A percentile compares a stretch with the other conserved stretches of the same genome.
These are phyloP conservation scores for Salvator merianae DNA, from an alignment of 2,113 vertebrate species.

Conservation along the genomic window DNA sequence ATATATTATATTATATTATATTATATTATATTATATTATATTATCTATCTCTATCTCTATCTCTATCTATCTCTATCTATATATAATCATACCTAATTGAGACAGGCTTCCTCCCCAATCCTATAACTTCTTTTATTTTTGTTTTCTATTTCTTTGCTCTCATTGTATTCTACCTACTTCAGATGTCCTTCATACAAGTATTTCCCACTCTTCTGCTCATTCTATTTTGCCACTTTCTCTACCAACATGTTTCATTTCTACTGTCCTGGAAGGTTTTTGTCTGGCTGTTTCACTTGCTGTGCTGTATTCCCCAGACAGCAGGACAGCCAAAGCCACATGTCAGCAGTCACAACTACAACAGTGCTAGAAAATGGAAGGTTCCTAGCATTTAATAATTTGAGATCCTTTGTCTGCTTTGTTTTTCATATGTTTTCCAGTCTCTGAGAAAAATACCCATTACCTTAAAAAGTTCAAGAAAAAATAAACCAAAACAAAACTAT, in stretches of 20 bases:
- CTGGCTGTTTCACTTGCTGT: not conserved
- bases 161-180: not conserved
- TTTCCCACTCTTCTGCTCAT: not conserved
- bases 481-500: not conserved
- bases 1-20: too few relatives aligned
- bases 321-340: not conserved
- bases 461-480: too few relatives aligned
- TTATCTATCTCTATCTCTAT: not conserved
- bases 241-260: not conserved
- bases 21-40: too few relatives aligned
- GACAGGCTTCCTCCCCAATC: not conserved
- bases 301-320: conserved; percentile 12
- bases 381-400: not conserved
- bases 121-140: not conserved
- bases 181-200: not conserved
- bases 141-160: not conserved
- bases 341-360: not conserved
- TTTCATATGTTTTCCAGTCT: not conserved
- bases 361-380: not conserved
- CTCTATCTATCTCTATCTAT: not conserved
- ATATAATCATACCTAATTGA: not conserved
- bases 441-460: too few relatives aligned
- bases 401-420: not conserved
- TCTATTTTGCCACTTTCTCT: not conserved
- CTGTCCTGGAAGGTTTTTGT: not conserved